Evolutionary conservation across 2,888 invertebrate genomes (phyloP).

Genomic region (Ctena decussata): DNA sequence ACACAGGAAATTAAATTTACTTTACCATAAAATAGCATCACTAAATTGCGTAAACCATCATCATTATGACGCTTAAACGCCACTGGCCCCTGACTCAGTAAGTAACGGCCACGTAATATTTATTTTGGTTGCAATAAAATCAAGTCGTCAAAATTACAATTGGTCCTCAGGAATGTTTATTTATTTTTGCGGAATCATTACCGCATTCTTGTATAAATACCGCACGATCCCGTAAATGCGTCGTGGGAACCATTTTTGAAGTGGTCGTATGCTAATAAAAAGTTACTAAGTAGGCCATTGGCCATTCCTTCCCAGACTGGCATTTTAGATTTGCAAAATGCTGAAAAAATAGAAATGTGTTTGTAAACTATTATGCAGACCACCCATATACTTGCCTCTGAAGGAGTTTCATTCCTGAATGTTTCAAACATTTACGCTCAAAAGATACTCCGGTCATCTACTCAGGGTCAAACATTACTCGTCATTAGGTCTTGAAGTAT

Average conservation of each 20-base stretch:
- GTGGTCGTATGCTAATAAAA: too few species aligned
- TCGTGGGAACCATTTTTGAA: neutral
- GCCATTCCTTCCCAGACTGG: too few species aligned
- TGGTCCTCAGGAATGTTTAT: neutral
- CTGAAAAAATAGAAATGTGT: too few species aligned
- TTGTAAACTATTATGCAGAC: too few species aligned
- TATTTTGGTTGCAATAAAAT: neutral
- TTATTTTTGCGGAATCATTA: neutral
- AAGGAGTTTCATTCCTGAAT: too few species aligned
- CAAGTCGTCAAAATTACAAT: neutral
- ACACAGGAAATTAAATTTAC: neutral
- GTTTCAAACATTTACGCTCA: too few species aligned
- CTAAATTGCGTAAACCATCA: neutral
- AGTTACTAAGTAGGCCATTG: too few species aligned
- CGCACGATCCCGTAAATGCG: neutral
- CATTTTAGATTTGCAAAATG: too few species aligned
- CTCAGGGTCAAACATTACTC: too few species aligned
- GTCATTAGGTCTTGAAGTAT: too few species aligned
- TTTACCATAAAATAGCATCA: neutral
- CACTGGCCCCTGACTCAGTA: neutral
- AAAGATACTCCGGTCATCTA: too few species aligned
- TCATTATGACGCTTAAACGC: neutral
- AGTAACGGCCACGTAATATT: neutral
- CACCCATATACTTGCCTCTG: too few species aligned
- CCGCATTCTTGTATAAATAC: neutral